Percentiles rank a stretch among this genome's conserved stretches.
phyloP scores from a whole-genome alignment of 2,888 invertebrate species.

The Agrochola macilenta region DNA sequence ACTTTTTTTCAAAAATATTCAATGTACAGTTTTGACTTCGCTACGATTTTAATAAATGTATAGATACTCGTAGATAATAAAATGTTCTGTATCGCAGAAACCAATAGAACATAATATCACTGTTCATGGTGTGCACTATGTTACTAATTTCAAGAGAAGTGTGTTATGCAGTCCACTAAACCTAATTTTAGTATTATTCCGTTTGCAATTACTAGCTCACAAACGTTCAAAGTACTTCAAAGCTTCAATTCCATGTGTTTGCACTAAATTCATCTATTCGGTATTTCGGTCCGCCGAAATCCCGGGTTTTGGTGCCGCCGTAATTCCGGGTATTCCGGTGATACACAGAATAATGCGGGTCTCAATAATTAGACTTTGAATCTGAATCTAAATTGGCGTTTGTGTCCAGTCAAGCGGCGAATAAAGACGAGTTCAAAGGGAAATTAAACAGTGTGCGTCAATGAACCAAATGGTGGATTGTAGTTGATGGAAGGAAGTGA shows the following conservation, averaged over 20 bases:
- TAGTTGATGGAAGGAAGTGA: conserved; percentile 3
- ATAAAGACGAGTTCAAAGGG: conserved; percentile 34
- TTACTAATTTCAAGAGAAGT: neutral
- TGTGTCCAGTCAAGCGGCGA: conserved; percentile 13
- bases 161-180: neutral
- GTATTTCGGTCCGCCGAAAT: neutral
- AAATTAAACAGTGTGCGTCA: conserved; percentile 30
- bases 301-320: neutral
- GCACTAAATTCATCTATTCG: conserved; percentile 7
- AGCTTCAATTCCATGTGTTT: neutral
- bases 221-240: conserved; percentile 7
- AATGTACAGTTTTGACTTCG: too few relatives aligned
- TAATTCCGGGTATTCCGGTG: neutral
- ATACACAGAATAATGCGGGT: neutral
- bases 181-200: too few relatives aligned
- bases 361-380: conserved; percentile 33
- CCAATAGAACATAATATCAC: too few relatives aligned
- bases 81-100: too few relatives aligned
- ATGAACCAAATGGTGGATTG: conserved; percentile 13
- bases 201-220: neutral
- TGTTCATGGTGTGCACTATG: neutral
- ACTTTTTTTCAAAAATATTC: too few relatives aligned
- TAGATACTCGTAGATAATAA: too few relatives aligned
- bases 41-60: too few relatives aligned
- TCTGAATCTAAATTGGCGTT: conserved; percentile 31